These are phyloP conservation scores for Trachelus troglodyta DNA, from an alignment of 2,888 invertebrate species.

Conservation along the genomic window DNA sequence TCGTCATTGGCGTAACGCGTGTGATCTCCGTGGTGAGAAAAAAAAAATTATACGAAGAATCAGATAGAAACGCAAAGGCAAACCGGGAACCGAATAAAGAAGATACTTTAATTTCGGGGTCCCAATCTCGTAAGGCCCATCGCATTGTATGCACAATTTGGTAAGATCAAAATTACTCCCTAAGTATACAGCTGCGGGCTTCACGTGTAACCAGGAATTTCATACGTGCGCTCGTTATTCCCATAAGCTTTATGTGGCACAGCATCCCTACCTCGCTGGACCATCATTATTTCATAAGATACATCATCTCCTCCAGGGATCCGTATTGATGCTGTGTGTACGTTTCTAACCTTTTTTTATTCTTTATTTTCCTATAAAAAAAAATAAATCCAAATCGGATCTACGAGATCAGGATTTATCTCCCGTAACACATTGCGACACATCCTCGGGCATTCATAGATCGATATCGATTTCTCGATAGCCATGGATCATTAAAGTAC, in stretches of 20 bases:
- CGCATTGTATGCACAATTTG: background rate
- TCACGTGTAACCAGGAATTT: background rate
- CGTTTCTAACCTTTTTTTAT: background rate
- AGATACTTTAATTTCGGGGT: background rate
- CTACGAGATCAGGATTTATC: background rate
- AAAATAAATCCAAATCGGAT: background rate
- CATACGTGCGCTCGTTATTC: background rate
- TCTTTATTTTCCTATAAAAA: background rate
- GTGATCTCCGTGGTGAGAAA: background rate
- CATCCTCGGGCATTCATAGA: background rate
- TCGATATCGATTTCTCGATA: background rate
- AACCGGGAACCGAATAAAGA: background rate
- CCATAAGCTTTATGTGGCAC: background rate
- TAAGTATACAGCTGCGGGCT: constrained; percentile 1
- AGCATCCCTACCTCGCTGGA: background rate
- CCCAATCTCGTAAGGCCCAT: background rate
- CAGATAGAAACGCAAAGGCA: background rate
- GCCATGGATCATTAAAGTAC: background rate
- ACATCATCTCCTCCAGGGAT: background rate
- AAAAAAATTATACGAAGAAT: background rate
- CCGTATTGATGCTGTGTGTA: background rate
- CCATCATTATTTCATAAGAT: background rate
- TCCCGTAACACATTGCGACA: background rate
- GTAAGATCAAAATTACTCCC: background rate
- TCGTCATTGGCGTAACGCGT: background rate